A percentile compares a stretch with the other conserved stretches of the same genome.
Evolutionary conservation across 2,888 invertebrate genomes (phyloP).

Genomic region (Marronus borbonicus): DNA sequence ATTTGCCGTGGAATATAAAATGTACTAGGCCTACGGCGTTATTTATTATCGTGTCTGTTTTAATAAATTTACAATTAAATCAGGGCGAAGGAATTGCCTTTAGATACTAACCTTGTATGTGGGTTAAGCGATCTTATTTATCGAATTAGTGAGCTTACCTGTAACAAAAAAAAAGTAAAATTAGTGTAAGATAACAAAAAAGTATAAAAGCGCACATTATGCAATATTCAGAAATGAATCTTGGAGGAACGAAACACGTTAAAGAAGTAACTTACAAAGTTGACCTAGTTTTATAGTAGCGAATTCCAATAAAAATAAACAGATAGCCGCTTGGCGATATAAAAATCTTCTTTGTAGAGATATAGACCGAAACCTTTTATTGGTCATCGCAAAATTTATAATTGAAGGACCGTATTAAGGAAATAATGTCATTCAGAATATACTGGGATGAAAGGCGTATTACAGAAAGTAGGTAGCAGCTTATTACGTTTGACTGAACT

Average conservation of each 20-base stretch:
- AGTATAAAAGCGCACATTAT: background rate
- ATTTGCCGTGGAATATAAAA: constrained; percentile 29
- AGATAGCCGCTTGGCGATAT: constrained; percentile 1
- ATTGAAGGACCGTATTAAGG: constrained; percentile 34
- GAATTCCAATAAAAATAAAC: constrained; percentile 20
- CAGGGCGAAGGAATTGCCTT: background rate
- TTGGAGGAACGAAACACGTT: background rate
- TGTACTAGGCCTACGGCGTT: constrained; percentile 23
- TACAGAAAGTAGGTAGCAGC: background rate
- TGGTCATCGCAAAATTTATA: constrained; percentile 25
- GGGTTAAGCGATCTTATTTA: background rate
- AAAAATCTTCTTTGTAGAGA: background rate
- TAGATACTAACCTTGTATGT: constrained; percentile 2
- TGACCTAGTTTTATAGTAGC: constrained; percentile 3
- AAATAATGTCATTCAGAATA: constrained; percentile 16
- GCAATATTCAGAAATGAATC: background rate
- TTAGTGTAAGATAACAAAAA: too few relatives aligned
- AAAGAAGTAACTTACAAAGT: background rate
- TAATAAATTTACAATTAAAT: constrained; percentile 31
- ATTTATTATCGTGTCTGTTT: constrained; percentile 18
- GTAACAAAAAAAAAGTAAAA: background rate
- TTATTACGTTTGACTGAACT: constrained; percentile 16
- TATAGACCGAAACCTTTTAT: constrained; percentile 26
- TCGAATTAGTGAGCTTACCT: background rate
- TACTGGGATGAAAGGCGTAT: background rate